Conservation (phyloP, 2,113 vertebrate genomes). For the Setophaga coronata region DNA sequence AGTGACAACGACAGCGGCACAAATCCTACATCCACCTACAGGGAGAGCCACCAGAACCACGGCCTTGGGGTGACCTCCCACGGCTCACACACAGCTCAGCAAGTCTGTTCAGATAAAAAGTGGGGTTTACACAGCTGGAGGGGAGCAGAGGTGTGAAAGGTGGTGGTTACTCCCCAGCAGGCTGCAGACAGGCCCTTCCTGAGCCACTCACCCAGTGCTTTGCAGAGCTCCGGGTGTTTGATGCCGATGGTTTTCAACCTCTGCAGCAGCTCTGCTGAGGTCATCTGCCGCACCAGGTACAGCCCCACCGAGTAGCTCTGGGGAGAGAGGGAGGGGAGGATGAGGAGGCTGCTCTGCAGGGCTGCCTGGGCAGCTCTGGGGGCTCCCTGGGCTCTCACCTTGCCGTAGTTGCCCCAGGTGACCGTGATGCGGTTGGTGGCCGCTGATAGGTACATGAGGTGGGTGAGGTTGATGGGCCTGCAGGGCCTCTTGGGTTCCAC, state of each 20-base stretch:
- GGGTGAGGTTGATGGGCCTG: conserved; percentile 95
- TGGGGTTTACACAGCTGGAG: background rate
- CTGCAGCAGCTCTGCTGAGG: conserved; percentile 91
- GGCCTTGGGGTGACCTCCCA: background rate
- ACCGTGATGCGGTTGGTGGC: conserved; percentile 92
- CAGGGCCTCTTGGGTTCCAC: conserved; percentile 97
- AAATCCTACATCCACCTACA: background rate
- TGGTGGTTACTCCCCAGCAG: background rate
- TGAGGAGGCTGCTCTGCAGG: background rate
- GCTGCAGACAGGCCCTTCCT: background rate
- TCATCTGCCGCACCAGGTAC: conserved; percentile 92
- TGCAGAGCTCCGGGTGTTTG: conserved; percentile 92
- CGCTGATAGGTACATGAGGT: conserved; percentile 93
- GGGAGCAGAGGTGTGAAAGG: background rate
- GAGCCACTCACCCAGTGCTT: conserved; percentile 87
- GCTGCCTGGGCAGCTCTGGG: fast-evolving
- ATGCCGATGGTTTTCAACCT: conserved; percentile 92
- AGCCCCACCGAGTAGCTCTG: conserved; percentile 95
- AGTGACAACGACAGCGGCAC: background rate
- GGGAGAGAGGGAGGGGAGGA: background rate
- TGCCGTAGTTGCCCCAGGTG: conserved; percentile 98
- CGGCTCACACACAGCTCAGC: background rate
- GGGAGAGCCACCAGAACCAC: background rate
- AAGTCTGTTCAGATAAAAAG: background rate
- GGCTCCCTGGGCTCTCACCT: conserved; percentile 67